Evolutionary conservation across 92 coral and sea anemone genomes (phyloP).

Genomic region (Palythoa grandiflora): DNA sequence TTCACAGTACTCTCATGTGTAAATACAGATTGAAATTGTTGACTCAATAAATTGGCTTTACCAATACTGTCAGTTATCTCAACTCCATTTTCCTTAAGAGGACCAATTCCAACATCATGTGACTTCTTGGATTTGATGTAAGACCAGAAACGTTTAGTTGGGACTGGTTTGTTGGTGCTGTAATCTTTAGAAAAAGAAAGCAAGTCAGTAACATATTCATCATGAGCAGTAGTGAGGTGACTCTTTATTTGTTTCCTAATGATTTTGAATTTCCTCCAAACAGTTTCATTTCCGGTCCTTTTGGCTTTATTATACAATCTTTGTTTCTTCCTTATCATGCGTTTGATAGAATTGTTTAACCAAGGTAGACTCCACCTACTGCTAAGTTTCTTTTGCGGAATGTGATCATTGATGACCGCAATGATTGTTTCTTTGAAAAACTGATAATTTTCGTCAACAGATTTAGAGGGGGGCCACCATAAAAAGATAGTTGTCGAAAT

Average conservation of each 20-base stretch:
- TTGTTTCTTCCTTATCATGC: slow-evolving; percentile 42
- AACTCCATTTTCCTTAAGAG: slow-evolving; percentile 43
- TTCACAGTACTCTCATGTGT: slow-evolving; percentile 56
- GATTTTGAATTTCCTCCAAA: slow-evolving; percentile 64
- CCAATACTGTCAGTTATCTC: slow-evolving; percentile 44
- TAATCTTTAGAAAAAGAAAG: slow-evolving; percentile 32
- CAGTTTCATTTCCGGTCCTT: slow-evolving; percentile 30
- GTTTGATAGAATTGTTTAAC: slow-evolving; percentile 40
- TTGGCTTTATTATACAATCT: slow-evolving; percentile 55
- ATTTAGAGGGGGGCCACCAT: no score
- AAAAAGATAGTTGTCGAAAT: no score
- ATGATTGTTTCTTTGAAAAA: slow-evolving; percentile 27
- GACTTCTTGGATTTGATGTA: slow-evolving; percentile 39
- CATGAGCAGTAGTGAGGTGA: slow-evolving; percentile 51
- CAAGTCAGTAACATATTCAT: slow-evolving; percentile 49
- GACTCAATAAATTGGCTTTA: neutral
- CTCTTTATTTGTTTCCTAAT: slow-evolving; percentile 49
- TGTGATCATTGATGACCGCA: slow-evolving; percentile 23
- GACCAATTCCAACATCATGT: slow-evolving; percentile 62
- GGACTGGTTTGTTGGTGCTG: slow-evolving; percentile 39
- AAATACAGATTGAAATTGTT: slow-evolving; percentile 37
- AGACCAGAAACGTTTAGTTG: slow-evolving; percentile 63
- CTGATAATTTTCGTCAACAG: neutral
- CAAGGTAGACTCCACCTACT: slow-evolving; percentile 55
- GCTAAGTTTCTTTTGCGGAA: slow-evolving; percentile 44